Evolutionary conservation across 2,888 invertebrate genomes (phyloP).

Genomic region (Kuschelorhynchus macadamiae): DNA sequence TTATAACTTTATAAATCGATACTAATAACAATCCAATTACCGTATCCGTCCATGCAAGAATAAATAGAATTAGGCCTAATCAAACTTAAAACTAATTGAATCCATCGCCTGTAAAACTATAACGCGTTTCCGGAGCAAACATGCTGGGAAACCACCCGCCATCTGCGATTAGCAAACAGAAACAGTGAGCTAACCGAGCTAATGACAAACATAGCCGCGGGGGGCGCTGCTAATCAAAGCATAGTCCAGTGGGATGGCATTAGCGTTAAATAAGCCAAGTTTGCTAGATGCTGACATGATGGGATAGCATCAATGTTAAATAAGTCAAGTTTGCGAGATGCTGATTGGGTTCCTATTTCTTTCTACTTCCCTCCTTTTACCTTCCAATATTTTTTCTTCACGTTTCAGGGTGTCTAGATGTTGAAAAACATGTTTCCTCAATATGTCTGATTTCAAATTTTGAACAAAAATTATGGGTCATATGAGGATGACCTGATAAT

Average conservation of each 20-base stretch:
- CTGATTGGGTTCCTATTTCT: no score
- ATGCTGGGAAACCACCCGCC: constrained; percentile 60
- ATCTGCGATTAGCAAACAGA: constrained; percentile 69
- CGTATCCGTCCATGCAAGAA: background rate
- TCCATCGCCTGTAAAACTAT: constrained; percentile 37
- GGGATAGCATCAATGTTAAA: no score
- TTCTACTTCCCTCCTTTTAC: background rate
- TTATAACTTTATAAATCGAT: background rate
- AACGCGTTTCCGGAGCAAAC: constrained; percentile 55
- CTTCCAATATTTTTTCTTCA: background rate
- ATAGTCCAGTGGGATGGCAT: constrained; percentile 30
- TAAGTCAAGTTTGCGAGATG: no score
- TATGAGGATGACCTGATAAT: no score
- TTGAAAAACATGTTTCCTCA: no score
- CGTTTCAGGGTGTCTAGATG: no score
- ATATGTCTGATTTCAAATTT: no score
- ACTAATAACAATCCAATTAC: constrained; percentile 23
- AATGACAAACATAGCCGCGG: constrained; percentile 67
- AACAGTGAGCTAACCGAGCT: constrained; percentile 67
- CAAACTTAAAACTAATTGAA: constrained; percentile 35
- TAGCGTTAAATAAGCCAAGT: no score
- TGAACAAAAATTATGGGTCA: no score
- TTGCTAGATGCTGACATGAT: no score
- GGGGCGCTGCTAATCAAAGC: constrained; percentile 66
- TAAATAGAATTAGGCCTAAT: constrained; percentile 28